A percentile compares a stretch with the other conserved stretches of the same genome.
These are phyloP conservation scores for Hermaeophaga mercurialis DNA, from an alignment of 2,888 invertebrate genomes.

Conservation along the genomic window DNA sequence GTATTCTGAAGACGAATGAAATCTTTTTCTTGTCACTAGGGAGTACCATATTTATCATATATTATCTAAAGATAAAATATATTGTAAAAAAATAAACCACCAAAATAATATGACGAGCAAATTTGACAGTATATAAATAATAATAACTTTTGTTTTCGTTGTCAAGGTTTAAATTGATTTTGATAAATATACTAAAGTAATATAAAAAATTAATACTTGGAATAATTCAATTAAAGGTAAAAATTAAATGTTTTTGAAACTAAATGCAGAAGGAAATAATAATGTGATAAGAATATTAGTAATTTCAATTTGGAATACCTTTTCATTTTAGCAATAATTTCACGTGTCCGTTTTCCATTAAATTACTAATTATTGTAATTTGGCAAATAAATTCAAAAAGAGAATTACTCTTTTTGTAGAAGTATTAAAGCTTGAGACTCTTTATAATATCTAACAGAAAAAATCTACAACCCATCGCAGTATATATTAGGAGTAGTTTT, in stretches of 20 bases:
- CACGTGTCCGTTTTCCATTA: slow-evolving; percentile 32
- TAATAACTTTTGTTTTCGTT: too few species aligned
- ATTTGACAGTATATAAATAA: too few species aligned
- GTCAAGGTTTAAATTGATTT: too few species aligned
- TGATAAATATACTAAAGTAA: too few species aligned
- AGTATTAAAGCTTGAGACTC: slow-evolving; percentile 24
- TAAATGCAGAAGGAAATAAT: slow-evolving; percentile 6
- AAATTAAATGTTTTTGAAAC: too few species aligned
- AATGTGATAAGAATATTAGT: slow-evolving; percentile 13
- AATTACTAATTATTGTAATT: slow-evolving; percentile 26
- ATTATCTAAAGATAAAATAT: too few species aligned
- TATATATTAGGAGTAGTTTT: too few species aligned
- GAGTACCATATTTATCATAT: slow-evolving; percentile 21
- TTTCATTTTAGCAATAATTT: slow-evolving; percentile 13
- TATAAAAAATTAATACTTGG: too few species aligned
- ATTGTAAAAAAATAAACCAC: too few species aligned
- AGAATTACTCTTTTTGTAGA: slow-evolving; percentile 29
- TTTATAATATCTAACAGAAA: slow-evolving; percentile 30
- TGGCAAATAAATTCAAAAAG: slow-evolving; percentile 30
- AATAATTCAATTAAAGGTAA: too few species aligned
- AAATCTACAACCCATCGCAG: slow-evolving; percentile 24
- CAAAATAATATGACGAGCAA: too few species aligned
- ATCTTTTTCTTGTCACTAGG: slow-evolving; percentile 26
- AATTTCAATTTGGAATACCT: slow-evolving; percentile 12
- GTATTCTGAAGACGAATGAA: slow-evolving; percentile 8